These are phyloP conservation scores for Oenanthe melanoleuca DNA, from an alignment of 2,113 vertebrate species.

Conservation along the genomic window DNA sequence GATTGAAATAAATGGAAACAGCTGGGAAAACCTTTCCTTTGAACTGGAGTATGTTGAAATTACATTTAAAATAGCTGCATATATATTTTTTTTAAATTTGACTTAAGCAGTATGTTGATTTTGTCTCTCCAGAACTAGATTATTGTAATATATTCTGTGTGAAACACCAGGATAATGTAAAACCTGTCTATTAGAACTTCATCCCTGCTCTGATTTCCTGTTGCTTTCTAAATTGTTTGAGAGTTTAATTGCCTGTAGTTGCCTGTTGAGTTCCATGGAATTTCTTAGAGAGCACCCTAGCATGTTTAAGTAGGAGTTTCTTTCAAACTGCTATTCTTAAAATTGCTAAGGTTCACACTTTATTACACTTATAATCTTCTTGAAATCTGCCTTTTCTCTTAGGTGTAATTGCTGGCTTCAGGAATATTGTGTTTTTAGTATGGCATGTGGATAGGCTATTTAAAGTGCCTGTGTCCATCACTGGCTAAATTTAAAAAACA, in stretches of 20 bases:
- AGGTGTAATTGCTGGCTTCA: background rate
- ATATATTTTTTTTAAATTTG: background rate
- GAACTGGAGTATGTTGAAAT: background rate
- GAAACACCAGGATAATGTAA: background rate
- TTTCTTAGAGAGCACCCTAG: background rate
- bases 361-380: rapidly evolving
- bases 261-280: background rate
- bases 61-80: background rate
- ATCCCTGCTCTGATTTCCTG: background rate
- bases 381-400: background rate
- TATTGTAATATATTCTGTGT: background rate
- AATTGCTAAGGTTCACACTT: background rate
- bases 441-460: background rate
- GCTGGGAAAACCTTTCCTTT: slow-evolving; percentile 4
- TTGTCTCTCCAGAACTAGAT: background rate
- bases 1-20: slow-evolving; percentile 30
- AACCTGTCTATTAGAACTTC: background rate
- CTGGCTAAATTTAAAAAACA: background rate
- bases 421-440: background rate
- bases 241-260: background rate
- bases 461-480: background rate
- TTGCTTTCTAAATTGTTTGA: background rate
- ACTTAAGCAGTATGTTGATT: background rate
- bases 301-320: background rate
- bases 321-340: background rate